A percentile compares a stretch with the other conserved stretches of the same genome.
Evolutionary conservation across 2,113 vertebrate species (phyloP).

Genomic region (Phaethornis superciliosus): DNA sequence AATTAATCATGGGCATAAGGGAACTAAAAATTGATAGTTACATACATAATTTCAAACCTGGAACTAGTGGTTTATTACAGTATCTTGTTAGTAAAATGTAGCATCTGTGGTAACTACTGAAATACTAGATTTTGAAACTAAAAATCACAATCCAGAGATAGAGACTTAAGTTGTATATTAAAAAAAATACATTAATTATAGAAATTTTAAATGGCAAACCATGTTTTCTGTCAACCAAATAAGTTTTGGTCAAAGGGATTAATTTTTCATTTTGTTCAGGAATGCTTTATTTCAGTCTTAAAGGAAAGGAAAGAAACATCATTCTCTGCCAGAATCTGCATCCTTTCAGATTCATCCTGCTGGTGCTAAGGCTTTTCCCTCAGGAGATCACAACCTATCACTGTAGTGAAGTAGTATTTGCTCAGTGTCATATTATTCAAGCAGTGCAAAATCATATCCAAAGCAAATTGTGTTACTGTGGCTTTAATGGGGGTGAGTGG

Average conservation of each 20-base stretch:
- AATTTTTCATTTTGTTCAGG: background rate
- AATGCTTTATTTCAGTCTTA: background rate
- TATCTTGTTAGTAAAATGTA: constrained; percentile 65
- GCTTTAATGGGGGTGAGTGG: background rate
- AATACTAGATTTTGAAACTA: constrained; percentile 38
- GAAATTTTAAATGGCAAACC: constrained; percentile 35
- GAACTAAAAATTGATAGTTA: constrained; percentile 65
- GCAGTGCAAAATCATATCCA: background rate
- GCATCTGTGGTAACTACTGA: constrained; percentile 38
- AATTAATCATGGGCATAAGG: constrained; percentile 9
- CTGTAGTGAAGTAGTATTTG: background rate
- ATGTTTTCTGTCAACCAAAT: background rate
- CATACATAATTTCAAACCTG: constrained; percentile 62
- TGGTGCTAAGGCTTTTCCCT: background rate
- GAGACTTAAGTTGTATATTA: constrained; percentile 34
- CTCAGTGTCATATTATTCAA: background rate
- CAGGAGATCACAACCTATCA: background rate
- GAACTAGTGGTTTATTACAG: constrained; percentile 57
- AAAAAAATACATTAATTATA: constrained; percentile 40
- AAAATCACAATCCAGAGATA: constrained; percentile 6
- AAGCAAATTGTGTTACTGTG: background rate
- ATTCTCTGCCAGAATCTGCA: background rate
- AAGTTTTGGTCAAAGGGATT: background rate
- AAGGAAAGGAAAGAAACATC: background rate
- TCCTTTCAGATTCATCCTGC: background rate